A percentile compares a stretch with the other conserved stretches of the same genome.
phyloP scores from a whole-genome alignment of 2,797 vertebrate species.

The Microchirus variegatus region DNA sequence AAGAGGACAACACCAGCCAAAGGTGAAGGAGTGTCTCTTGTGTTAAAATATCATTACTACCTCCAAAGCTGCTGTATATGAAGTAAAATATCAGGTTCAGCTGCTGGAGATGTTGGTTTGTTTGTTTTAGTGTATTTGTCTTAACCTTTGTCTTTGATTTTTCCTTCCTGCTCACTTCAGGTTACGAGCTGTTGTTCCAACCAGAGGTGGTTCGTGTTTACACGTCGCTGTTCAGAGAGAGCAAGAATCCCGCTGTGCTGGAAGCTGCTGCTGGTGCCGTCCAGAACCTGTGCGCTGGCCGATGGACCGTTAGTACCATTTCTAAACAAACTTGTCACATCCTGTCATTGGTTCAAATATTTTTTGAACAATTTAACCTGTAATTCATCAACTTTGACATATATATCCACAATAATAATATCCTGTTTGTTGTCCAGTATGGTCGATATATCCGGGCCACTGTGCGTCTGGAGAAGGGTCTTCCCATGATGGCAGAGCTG shows the following conservation, averaged over 20 bases:
- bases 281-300: constrained; percentile 95
- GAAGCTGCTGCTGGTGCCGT: constrained; percentile 95
- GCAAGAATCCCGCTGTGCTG: constrained; percentile 91
- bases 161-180: constrained; percentile 64
- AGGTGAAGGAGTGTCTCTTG: constrained; percentile 74
- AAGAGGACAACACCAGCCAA: constrained; percentile 92
- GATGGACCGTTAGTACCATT: constrained; percentile 88
- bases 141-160: background rate
- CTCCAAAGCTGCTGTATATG: background rate
- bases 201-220: constrained; percentile 96
- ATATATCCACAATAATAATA: background rate
- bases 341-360: background rate
- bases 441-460: constrained; percentile 91
- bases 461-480: constrained; percentile 93
- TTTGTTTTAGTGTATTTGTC: too few relatives aligned
- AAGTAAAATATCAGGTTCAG: too few relatives aligned
- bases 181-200: constrained; percentile 95
- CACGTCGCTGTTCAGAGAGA: constrained; percentile 92
- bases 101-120: too few relatives aligned
- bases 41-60: background rate
- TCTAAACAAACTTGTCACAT: background rate
- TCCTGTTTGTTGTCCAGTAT: constrained; percentile 77
- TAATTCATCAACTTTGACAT: background rate
- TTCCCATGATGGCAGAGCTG: constrained; percentile 94
- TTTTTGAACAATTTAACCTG: background rate